A percentile compares a stretch with the other conserved stretches of the same genome.
These are phyloP conservation scores for Drosophila austrosaltans DNA, from an alignment of 2,888 invertebrate species.

Conservation along the genomic window DNA sequence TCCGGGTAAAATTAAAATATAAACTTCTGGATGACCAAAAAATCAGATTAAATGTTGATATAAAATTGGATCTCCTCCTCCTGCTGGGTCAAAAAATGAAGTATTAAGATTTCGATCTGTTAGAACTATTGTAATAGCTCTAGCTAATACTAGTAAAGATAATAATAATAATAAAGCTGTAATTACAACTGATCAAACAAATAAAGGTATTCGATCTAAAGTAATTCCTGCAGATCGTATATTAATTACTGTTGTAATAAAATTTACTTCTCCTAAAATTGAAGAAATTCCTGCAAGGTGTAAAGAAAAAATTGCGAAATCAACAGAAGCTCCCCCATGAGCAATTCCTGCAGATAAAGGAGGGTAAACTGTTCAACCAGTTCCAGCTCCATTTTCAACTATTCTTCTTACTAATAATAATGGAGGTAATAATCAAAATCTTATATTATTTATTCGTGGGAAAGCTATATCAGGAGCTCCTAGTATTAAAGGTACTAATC, in stretches of 20 bases:
- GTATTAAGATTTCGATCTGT: constrained; percentile 65
- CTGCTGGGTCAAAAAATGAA: constrained; percentile 91
- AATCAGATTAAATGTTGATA: constrained; percentile 95
- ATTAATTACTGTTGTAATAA: too few relatives aligned
- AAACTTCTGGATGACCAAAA: constrained; percentile 84
- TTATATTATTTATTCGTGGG: constrained; percentile 93
- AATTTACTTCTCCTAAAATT: too few relatives aligned
- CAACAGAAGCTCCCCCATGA: too few relatives aligned
- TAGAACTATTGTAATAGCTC: too few relatives aligned
- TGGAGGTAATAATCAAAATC: constrained; percentile 91
- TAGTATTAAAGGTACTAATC: constrained; percentile 90
- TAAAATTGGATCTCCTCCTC: constrained; percentile 91
- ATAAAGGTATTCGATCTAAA: too few relatives aligned
- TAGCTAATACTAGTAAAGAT: too few relatives aligned
- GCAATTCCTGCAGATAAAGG: too few relatives aligned
- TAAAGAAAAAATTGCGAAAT: too few relatives aligned
- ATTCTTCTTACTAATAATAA: constrained; percentile 87
- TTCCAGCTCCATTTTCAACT: constrained; percentile 89
- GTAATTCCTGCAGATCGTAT: too few relatives aligned
- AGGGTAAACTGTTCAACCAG: constrained; percentile 85
- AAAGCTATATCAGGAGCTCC: constrained; percentile 92
- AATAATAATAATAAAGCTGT: too few relatives aligned
- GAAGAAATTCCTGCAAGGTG: too few relatives aligned
- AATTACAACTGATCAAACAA: too few relatives aligned
- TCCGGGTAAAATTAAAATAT: constrained; percentile 85